Evolutionary conservation across 2,797 vertebrate species (phyloP), one percentile per base, ranked within the genome.

Genomic region (Crossoptilon crossoptilon): DNA sequence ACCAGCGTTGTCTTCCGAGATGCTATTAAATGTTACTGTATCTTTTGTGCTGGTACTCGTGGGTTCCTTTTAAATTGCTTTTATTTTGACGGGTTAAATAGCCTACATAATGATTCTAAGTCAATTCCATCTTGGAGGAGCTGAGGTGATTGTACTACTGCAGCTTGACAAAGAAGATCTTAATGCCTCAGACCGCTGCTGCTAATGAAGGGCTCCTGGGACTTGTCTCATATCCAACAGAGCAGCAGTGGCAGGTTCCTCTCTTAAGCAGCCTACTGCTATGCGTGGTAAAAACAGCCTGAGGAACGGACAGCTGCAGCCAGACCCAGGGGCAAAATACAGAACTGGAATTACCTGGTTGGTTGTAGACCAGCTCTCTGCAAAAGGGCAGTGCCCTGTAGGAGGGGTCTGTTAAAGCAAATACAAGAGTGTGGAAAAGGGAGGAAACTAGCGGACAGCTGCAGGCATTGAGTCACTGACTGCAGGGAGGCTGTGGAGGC

Each of bases 11-110:
- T 97, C 91, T 95, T 95, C 87, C 2, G 33, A 97, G 96, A 97
- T 96, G 97, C 95, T 92, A 98, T 98, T 98, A 98, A 98, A 98
- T 90, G 95, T 95, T 96, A 96, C 93, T 95, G 91, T 92, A 97
- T 93, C 94, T 96, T 94, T 94, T 78, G 37, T 6, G 0, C 19
- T 0, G 0, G 44, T 75, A 72, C 88, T 88, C 0, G 35, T 87
- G 86, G 37, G 1, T 91, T 91, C 87, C 69, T 87, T 91, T 94
- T 33, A 82, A 94, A 93, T 26, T 62, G 5, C 23, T 85, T 96
- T 97, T 95, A 80, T 96, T 96, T 69, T 87, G 87, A 60, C 94
- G 92, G 95, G 91, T 86, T 87, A 74, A 88, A 62, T 44, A 24
- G 67, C 46, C 70, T 70, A 0, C 22, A 9, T 83, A 91, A 87